Percentiles rank a stretch among this genome's conserved stretches.
phyloP scores from a whole-genome alignment of 1,140 invertebrate species.

The Brachionus asplanchnoidis region DNA sequence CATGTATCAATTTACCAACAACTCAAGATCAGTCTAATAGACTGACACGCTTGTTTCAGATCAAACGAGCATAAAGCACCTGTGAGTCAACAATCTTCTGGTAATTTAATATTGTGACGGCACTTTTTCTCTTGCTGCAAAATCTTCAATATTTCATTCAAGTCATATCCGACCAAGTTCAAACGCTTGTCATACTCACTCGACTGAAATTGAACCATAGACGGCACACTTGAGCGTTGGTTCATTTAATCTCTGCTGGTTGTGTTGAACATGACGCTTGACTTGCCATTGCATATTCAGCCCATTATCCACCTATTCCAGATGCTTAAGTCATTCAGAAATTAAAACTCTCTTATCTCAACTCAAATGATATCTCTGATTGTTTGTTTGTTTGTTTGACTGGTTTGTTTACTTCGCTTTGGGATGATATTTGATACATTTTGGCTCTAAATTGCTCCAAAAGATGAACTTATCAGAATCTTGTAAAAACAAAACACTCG shows the following conservation, averaged over 20 bases:
- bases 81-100: not conserved
- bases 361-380: slow-evolving; percentile 1
- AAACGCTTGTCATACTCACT: slow-evolving; percentile 21
- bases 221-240: not conserved
- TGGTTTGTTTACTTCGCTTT: not conserved
- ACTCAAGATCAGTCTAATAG: not conserved
- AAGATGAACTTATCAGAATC: not conserved
- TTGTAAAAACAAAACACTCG: not conserved
- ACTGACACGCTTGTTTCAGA: not conserved
- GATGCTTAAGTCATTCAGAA: not conserved
- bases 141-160: not conserved
- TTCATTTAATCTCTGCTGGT: not conserved
- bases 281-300: not conserved
- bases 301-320: not conserved
- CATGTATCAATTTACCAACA: not conserved
- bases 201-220: not conserved
- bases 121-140: not conserved
- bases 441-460: not conserved
- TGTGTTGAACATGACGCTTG: not conserved
- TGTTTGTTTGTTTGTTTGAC: not conserved
- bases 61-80: not conserved
- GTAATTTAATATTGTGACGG: not conserved
- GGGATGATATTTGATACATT: slow-evolving; percentile 15
- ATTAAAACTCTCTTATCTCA: not conserved
- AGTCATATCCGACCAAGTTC: slow-evolving; percentile 9